These are phyloP conservation scores for Lagothrix lagotricha DNA, from an alignment of 2,797 vertebrate genomes.

Conservation along the genomic window DNA sequence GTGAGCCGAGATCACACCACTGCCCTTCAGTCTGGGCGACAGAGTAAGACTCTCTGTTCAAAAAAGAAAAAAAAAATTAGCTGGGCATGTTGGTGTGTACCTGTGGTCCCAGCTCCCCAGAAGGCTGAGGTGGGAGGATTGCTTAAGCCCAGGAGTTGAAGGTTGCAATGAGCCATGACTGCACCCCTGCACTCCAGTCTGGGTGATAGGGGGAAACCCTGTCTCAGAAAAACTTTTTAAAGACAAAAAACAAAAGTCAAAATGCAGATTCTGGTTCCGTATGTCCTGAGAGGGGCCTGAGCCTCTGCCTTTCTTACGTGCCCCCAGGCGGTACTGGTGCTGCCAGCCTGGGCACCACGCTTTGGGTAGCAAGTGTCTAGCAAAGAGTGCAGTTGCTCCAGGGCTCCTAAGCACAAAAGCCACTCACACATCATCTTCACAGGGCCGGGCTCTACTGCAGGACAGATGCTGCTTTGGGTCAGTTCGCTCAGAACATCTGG, in stretches of 20 bases:
- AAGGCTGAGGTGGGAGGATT: not conserved
- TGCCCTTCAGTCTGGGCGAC: not conserved
- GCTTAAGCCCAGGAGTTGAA: not conserved
- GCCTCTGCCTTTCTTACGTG: not conserved
- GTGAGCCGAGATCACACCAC: not conserved
- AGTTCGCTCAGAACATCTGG: not conserved
- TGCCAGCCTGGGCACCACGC: accelerated
- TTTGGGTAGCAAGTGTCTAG: not conserved
- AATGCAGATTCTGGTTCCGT: not conserved
- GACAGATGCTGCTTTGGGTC: not conserved
- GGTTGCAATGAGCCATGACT: not conserved
- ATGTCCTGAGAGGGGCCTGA: not conserved
- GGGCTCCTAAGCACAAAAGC: not conserved
- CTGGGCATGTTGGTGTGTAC: no score
- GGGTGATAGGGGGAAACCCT: not conserved
- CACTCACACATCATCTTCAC: accelerated
- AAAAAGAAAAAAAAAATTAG: not conserved
- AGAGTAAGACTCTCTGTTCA: not conserved
- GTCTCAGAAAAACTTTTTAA: no score
- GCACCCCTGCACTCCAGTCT: not conserved
- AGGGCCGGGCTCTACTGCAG: not conserved
- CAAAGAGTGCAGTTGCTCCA: not conserved
- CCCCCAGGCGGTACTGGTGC: not conserved
- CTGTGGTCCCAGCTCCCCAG: no score
- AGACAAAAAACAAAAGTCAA: not conserved